phyloP scores from a whole-genome alignment of 2,797 vertebrate genomes.

The Periophthalmus magnuspinnatus region DNA sequence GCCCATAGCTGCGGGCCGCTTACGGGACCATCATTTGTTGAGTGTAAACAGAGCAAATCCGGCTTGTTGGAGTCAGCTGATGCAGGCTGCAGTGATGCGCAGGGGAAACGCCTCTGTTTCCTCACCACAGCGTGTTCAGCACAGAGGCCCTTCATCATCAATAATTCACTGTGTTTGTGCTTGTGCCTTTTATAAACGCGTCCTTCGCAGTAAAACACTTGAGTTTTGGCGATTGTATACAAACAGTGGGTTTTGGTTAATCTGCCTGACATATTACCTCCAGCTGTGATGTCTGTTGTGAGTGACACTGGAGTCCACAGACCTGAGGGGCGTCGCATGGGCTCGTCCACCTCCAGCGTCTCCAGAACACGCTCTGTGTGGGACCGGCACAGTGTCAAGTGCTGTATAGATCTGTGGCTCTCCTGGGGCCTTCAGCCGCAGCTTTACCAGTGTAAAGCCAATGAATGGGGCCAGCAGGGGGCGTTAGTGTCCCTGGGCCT shows the following conservation, averaged over 20 bases:
- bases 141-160: background rate
- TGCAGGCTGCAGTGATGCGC: background rate
- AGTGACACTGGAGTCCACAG: conserved; percentile 16
- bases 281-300: conserved; percentile 2
- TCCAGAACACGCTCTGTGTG: background rate
- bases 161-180: conserved; percentile 11
- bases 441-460: background rate
- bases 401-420: conserved; percentile 8
- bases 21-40: conserved; percentile 42
- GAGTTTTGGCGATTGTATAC: background rate
- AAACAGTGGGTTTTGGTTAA: conserved; percentile 5
- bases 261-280: conserved; percentile 5
- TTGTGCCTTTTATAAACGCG: background rate
- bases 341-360: too few relatives aligned
- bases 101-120: conserved; percentile 22
- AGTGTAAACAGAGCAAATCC: conserved; percentile 54
- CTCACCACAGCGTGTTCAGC: background rate
- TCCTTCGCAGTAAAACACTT: conserved; percentile 1
- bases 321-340: conserved; percentile 11
- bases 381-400: background rate
- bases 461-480: background rate
- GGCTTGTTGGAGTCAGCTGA: conserved; percentile 12
- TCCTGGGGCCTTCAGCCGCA: background rate
- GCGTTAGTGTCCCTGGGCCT: background rate
- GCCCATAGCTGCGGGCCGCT: conserved; percentile 15